A percentile compares a stretch with the other conserved stretches of the same genome.
These are phyloP conservation scores for Cherax quadricarinatus DNA, from an alignment of 1,140 invertebrate species.

Conservation along the genomic window DNA sequence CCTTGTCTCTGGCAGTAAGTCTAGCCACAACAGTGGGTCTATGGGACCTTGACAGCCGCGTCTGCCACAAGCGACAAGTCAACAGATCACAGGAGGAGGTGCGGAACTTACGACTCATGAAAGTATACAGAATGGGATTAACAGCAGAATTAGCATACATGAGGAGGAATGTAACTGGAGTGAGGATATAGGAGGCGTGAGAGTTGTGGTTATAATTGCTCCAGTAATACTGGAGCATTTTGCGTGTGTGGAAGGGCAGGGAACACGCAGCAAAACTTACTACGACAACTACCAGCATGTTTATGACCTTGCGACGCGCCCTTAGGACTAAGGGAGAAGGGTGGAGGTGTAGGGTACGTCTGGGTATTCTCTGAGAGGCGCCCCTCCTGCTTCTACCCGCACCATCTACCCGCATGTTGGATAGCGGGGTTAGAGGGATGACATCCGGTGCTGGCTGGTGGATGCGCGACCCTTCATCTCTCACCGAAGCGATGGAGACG, in stretches of 20 bases:
- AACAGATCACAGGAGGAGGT: conserved; percentile 64
- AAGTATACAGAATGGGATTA: conserved; percentile 90
- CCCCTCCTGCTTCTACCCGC: neutral
- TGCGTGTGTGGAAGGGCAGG: conserved; percentile 77
- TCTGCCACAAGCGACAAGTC: conserved; percentile 63
- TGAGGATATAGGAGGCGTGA: conserved; percentile 85
- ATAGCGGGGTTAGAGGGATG: conserved; percentile 41
- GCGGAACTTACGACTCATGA: conserved; percentile 83
- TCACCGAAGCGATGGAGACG: conserved; percentile 31
- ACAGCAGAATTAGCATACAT: conserved; percentile 91
- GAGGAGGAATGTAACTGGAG: conserved; percentile 88
- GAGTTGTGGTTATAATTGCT: conserved; percentile 81
- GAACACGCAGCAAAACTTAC: conserved; percentile 77
- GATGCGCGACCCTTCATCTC: conserved; percentile 31
- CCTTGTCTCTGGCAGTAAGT: conserved; percentile 50
- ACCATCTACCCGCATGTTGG: neutral
- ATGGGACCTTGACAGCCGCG: conserved; percentile 15
- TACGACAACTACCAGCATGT: conserved; percentile 77
- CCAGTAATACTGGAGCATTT: conserved; percentile 75
- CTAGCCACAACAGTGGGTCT: conserved; percentile 47
- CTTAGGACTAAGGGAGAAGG: conserved; percentile 74
- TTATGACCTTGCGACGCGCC: conserved; percentile 77
- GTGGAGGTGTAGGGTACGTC: conserved; percentile 55
- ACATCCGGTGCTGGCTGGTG: conserved; percentile 26
- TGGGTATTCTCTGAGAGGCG: conserved; percentile 17